These are phyloP conservation scores for Hemistola chrysoprasaria DNA, from an alignment of 2,888 invertebrate species.

Conservation along the genomic window DNA sequence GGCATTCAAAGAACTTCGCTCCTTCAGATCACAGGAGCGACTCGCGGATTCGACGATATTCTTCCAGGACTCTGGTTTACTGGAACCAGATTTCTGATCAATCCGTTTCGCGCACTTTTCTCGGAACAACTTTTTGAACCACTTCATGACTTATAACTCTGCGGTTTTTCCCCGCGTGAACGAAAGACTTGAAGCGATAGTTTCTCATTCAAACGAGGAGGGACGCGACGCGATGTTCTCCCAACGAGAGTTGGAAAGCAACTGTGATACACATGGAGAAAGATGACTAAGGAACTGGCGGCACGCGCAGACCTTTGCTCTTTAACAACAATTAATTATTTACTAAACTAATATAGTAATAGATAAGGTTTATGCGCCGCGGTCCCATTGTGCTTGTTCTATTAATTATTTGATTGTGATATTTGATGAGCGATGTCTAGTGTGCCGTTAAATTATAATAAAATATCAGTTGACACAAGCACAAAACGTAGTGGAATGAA, in stretches of 20 bases:
- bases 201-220: constrained; percentile 80
- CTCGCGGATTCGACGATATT: constrained; percentile 41
- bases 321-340: constrained; percentile 70
- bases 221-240: constrained; percentile 32
- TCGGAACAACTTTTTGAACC: constrained; percentile 85
- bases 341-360: constrained; percentile 58
- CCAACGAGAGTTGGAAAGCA: constrained; percentile 43
- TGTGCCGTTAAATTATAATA: constrained; percentile 31
- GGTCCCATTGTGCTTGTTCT: constrained; percentile 60
- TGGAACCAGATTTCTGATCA: constrained; percentile 35
- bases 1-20: constrained; percentile 30
- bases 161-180: constrained; percentile 84
- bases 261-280: constrained; percentile 41
- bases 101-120: constrained; percentile 75
- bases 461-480: constrained; percentile 22
- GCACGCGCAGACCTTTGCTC: constrained; percentile 77
- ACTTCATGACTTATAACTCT: constrained; percentile 82
- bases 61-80: constrained; percentile 35
- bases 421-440: constrained; percentile 49
- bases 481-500: constrained; percentile 23
- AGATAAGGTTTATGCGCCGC: constrained; percentile 62
- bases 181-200: constrained; percentile 82
- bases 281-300: constrained; percentile 47
- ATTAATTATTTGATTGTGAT: constrained; percentile 60
- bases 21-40: constrained; percentile 26